phyloP scores from a whole-genome alignment of 2,113 vertebrate species.

The Cichladusa arquata region DNA sequence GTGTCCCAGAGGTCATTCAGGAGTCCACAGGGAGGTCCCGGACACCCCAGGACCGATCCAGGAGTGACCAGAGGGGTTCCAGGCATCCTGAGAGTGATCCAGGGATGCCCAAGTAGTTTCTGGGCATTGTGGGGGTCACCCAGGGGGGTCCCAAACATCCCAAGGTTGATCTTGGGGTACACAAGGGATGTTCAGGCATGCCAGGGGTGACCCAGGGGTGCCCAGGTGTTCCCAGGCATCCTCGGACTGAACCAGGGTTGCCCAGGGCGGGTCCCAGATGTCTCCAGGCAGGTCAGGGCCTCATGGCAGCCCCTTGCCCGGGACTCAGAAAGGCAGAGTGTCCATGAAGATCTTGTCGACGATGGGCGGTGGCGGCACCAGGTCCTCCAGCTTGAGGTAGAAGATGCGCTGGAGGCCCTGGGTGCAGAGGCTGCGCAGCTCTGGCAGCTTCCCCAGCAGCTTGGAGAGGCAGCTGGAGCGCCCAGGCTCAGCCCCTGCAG shows the following conservation, averaged over 20 bases:
- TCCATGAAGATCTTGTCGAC: conserved; percentile 97
- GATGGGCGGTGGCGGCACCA: conserved; percentile 89
- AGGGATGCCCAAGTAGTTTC: background rate
- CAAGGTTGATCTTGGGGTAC: background rate
- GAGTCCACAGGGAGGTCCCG: background rate
- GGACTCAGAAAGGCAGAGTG: conserved; percentile 88
- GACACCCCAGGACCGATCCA: background rate
- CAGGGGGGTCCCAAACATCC: background rate
- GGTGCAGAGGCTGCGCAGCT: conserved; percentile 91
- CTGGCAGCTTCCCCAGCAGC: conserved; percentile 89
- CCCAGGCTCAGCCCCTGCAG: conserved; percentile 67
- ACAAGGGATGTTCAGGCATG: background rate
- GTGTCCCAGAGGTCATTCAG: background rate
- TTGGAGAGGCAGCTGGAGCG: conserved; percentile 87
- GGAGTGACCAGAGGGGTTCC: background rate
- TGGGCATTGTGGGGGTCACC: background rate
- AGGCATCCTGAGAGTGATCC: background rate
- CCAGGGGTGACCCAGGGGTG: background rate
- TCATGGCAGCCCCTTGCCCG: background rate
- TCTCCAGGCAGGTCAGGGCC: background rate
- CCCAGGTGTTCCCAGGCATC: background rate
- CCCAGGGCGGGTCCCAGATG: background rate
- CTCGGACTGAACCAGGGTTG: background rate
- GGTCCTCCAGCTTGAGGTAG: conserved; percentile 93
- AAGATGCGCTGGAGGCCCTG: conserved; percentile 95